These are phyloP conservation scores for Charanyca ferruginea DNA, from an alignment of 2,888 invertebrate genomes.

Conservation along the genomic window DNA sequence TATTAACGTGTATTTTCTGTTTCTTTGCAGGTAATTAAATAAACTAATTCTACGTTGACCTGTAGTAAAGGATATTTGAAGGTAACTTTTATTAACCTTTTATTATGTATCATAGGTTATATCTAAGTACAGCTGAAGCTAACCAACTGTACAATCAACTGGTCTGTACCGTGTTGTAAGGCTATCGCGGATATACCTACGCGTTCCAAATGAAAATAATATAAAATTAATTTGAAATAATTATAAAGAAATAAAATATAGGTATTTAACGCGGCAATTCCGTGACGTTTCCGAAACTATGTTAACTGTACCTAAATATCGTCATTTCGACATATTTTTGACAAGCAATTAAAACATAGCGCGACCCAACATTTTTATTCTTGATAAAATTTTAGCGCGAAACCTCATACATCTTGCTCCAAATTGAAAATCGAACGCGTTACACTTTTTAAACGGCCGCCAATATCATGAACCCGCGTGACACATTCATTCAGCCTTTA, in stretches of 20 bases:
- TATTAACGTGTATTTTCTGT: conserved; percentile 25
- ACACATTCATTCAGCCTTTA: conserved; percentile 45
- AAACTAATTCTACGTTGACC: conserved; percentile 12
- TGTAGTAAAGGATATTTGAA: conserved; percentile 27
- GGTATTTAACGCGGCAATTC: too few relatives aligned
- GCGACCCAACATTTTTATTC: neutral
- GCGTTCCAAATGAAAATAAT: too few relatives aligned
- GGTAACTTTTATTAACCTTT: conserved; percentile 39
- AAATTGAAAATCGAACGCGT: conserved; percentile 49
- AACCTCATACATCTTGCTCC: neutral
- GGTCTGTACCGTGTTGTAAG: too few relatives aligned
- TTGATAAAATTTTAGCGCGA: neutral
- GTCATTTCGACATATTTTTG: neutral
- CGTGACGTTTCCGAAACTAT: too few relatives aligned
- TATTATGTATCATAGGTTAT: conserved; percentile 2
- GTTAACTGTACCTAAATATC: too few relatives aligned
- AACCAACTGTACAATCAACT: neutral
- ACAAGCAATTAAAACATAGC: neutral
- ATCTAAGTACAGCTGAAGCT: neutral
- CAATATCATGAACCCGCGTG: conserved; percentile 11
- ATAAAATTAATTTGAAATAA: too few relatives aligned
- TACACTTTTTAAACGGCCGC: conserved; percentile 27
- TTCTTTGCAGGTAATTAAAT: conserved; percentile 60
- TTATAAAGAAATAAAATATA: too few relatives aligned
- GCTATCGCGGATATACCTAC: too few relatives aligned